Evolutionary conservation across 2,113 vertebrate species (phyloP).

Genomic region (Aldabrachelys gigantea): DNA sequence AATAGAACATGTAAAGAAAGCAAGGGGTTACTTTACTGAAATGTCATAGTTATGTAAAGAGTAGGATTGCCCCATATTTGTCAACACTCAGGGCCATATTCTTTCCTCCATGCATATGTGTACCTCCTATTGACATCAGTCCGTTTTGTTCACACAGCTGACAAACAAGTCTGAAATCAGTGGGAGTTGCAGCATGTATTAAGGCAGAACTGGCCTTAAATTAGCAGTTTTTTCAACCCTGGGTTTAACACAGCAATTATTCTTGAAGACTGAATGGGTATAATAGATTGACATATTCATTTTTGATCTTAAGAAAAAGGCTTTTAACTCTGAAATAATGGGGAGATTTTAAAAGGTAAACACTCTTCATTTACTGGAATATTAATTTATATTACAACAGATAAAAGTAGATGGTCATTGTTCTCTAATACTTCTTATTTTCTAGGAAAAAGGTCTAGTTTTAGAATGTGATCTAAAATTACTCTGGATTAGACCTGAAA

Average conservation of each 20-base stretch:
- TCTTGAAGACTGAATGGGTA: slow-evolving; percentile 9
- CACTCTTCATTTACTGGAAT: slow-evolving; percentile 54
- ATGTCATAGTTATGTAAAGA: neutral
- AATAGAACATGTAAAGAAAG: neutral
- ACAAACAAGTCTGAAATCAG: neutral
- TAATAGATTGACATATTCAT: slow-evolving; percentile 25
- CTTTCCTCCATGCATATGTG: neutral
- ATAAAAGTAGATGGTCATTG: slow-evolving; percentile 5
- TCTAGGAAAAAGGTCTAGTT: slow-evolving; percentile 2
- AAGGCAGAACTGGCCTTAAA: neutral
- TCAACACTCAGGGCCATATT: neutral
- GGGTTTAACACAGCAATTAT: neutral
- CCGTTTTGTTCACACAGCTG: neutral
- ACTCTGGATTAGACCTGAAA: neutral
- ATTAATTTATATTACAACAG: neutral
- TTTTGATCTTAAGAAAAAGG: slow-evolving; percentile 11
- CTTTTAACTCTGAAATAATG: slow-evolving; percentile 44
- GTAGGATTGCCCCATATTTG: neutral
- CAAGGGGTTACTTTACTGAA: neutral
- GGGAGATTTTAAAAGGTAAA: slow-evolving; percentile 64
- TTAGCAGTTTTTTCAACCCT: slow-evolving; percentile 36
- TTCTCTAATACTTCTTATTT: slow-evolving; percentile 19
- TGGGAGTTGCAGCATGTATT: rapidly evolving
- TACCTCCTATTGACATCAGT: neutral
- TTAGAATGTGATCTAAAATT: neutral